Percentiles rank a stretch among this genome's conserved stretches.
Evolutionary conservation across 2,888 invertebrate genomes (phyloP).

Genomic region (Idaea biselata): DNA sequence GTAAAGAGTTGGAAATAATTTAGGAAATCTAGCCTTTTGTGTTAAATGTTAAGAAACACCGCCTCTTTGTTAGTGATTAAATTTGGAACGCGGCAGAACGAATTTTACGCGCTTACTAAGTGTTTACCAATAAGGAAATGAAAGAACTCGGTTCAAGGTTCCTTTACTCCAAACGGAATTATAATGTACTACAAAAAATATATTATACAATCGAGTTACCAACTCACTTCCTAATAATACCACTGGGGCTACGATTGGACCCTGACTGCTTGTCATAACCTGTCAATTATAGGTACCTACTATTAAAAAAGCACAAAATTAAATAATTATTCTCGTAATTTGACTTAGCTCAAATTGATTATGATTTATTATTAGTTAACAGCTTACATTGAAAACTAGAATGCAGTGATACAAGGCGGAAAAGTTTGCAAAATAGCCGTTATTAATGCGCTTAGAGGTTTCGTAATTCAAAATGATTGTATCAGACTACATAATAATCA

Average conservation of each 20-base stretch:
- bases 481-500: constrained; percentile 51
- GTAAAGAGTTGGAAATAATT: not conserved
- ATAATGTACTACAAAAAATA: constrained; percentile 35
- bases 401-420: not conserved
- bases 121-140: constrained; percentile 65
- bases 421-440: not conserved
- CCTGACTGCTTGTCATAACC: not conserved
- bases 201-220: constrained; percentile 34
- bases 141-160: constrained; percentile 64
- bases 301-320: not conserved
- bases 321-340: not conserved
- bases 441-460: not conserved
- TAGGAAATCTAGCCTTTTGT: constrained; percentile 1
- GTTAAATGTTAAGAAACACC: not conserved
- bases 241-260: not conserved
- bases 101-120: constrained; percentile 31
- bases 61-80: not conserved
- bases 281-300: not conserved
- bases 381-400: constrained; percentile 16
- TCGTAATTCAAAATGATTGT: constrained; percentile 34
- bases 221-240: not conserved
- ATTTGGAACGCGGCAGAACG: constrained; percentile 23
- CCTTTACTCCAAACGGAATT: constrained; percentile 38
- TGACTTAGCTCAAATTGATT: constrained; percentile 4
- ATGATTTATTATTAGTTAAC: constrained; percentile 10